Evolutionary conservation across 2,113 vertebrate species (phyloP), one percentile per base, ranked within the genome.

Genomic region (Urocolius indicus): DNA sequence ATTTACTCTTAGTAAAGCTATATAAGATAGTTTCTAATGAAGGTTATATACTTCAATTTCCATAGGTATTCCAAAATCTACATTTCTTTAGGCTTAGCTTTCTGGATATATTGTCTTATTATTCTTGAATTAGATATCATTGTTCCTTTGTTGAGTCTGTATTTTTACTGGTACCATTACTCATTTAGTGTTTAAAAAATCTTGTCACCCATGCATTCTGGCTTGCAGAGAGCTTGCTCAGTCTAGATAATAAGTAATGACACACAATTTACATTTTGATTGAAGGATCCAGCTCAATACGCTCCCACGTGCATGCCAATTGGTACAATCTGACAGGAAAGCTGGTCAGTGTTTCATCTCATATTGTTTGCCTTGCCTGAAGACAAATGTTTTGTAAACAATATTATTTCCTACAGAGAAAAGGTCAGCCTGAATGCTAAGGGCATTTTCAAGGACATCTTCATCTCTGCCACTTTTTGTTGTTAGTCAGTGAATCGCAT

Each of bases 381-480:
- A 79, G 74, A 95, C 36, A 89, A 96, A 84, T 85, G 36, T 87
- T 95, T 94, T 71, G 73, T 93, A 93, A 95, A 84, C 13, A 24
- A 5, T 76, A 71, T 69, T 69, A 89, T 84, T 87, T 95, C 49
- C 62, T 89, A 65, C 71, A 95, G 32, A 79, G 41, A 95, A 90
- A 89, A 95, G 89, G 91, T 97, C 87, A 93, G 36, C 36, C 90
- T 67, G 63, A 94, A 93, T 76, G 73, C 63, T 49, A 66, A 90
- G 75, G 51, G 43, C 74, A 73, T 95, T 95, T 96, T 87, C 89
- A 94, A 95, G 81, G 87, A 89, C 77, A 58, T 91, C 84, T 94
- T 96, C 3, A 90, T 95, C 66, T 95, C 74, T 89, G 34, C 52
- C 48, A 89, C 49, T 77, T 57, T 54, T 89, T 92, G 81, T 74